phyloP scores from a whole-genome alignment of 2,888 invertebrate genomes.

The Noctua janthina region DNA sequence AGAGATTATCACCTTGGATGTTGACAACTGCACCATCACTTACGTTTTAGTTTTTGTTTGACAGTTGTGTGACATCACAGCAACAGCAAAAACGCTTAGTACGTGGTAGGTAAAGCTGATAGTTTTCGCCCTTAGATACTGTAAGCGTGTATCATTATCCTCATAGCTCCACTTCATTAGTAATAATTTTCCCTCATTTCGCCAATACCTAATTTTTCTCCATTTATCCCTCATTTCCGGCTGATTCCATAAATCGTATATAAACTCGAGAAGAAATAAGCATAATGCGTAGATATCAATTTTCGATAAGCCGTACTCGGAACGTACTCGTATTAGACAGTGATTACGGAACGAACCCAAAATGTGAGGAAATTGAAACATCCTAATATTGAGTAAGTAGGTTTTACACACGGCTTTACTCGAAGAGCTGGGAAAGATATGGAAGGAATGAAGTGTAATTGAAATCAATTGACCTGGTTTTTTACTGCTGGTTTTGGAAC shows the following conservation, averaged over 20 bases:
- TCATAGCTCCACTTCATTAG: slow-evolving; percentile 19
- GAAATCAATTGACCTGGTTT: slow-evolving; percentile 38
- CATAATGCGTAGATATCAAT: slow-evolving; percentile 65
- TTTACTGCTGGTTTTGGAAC: background rate
- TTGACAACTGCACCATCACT: no score
- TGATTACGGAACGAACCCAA: slow-evolving; percentile 55
- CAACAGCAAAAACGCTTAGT: no score
- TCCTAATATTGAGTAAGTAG: slow-evolving; percentile 51
- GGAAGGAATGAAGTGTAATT: slow-evolving; percentile 25
- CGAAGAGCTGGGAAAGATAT: slow-evolving; percentile 14
- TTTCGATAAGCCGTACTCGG: slow-evolving; percentile 60
- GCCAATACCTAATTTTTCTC: slow-evolving; percentile 2
- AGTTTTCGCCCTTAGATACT: background rate
- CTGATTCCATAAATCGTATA: slow-evolving; percentile 49
- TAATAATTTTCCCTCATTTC: background rate
- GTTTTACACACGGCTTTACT: slow-evolving; percentile 57
- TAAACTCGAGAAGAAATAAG: slow-evolving; percentile 56
- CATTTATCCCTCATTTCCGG: slow-evolving; percentile 22
- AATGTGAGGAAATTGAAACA: slow-evolving; percentile 53
- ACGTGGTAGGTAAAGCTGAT: no score
- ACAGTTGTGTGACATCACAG: no score
- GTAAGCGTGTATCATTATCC: background rate
- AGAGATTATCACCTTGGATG: no score
- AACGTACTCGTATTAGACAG: slow-evolving; percentile 44
- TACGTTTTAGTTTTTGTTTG: no score